phyloP scores from a whole-genome alignment of 2,797 vertebrate genomes.

The Capromys pilorides region DNA sequence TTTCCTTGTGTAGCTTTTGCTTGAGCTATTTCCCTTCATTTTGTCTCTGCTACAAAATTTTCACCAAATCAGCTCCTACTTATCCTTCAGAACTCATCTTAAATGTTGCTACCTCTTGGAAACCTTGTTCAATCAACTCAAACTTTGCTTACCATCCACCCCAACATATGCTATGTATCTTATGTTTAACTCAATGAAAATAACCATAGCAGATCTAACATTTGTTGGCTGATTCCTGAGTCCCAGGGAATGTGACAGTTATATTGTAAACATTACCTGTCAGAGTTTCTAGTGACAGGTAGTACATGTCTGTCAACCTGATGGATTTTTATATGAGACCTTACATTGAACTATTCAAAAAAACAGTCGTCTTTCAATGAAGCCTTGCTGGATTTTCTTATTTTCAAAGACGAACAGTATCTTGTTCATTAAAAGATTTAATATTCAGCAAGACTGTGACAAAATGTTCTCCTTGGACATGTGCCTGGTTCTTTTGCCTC shows the following conservation, averaged over 20 bases:
- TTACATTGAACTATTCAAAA: background rate
- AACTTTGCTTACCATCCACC: background rate
- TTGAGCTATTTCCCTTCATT: background rate
- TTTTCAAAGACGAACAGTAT: background rate
- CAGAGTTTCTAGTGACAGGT: background rate
- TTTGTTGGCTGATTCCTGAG: background rate
- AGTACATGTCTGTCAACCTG: background rate
- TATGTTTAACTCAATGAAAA: background rate
- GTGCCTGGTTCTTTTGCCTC: background rate
- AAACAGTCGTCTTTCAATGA: background rate
- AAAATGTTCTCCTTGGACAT: constrained; percentile 18
- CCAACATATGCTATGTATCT: background rate
- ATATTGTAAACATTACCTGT: background rate
- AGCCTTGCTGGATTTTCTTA: background rate
- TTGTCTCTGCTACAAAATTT: background rate
- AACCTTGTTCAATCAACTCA: background rate
- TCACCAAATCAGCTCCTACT: background rate
- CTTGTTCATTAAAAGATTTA: background rate
- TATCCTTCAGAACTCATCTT: background rate
- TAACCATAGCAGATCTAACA: background rate
- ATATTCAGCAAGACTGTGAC: background rate
- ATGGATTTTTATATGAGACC: background rate
- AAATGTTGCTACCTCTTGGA: background rate
- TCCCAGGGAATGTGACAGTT: background rate
- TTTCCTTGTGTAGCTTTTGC: background rate